Percentiles rank a stretch among this genome's conserved stretches.
Evolutionary conservation across 37 sponge, comb jelly and placozoan genomes (phyloP).

Genomic region (Axinella damicornis): DNA sequence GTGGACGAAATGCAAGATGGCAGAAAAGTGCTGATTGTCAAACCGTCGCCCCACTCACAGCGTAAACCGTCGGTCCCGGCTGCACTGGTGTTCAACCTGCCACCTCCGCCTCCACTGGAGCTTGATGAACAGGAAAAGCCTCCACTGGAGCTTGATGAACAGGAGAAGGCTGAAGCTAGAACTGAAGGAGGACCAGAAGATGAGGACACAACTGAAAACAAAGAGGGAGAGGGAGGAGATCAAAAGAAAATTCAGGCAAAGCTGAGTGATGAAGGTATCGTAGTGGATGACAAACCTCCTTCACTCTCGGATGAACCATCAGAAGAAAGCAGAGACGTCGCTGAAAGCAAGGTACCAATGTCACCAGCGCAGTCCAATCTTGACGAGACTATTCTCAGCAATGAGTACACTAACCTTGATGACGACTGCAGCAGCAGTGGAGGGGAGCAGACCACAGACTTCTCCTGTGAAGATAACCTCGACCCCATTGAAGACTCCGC

Average conservation of each 20-base stretch:
- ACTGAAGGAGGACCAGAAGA: too few relatives aligned
- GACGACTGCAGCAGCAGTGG: background rate
- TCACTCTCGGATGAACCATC: too few relatives aligned
- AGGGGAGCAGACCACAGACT: conserved; percentile 7
- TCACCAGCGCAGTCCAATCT: background rate
- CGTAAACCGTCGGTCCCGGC: background rate
- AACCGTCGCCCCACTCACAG: conserved; percentile 45
- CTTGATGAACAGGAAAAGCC: too few relatives aligned
- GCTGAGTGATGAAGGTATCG: too few relatives aligned
- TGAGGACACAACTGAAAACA: too few relatives aligned
- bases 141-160: too few relatives aligned
- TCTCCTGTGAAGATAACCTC: conserved; percentile 21
- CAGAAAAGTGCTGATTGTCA: conserved; percentile 51
- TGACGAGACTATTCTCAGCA: conserved; percentile 10
- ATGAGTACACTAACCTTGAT: conserved; percentile 35
- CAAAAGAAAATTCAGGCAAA: background rate
- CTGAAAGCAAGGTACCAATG: too few relatives aligned
- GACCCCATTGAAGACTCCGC: background rate
- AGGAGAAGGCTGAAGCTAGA: too few relatives aligned
- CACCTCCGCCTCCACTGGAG: conserved; percentile 64
- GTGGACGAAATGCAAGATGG: conserved; percentile 16
- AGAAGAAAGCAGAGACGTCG: background rate
- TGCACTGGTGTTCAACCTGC: conserved; percentile 53
- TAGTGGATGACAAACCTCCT: background rate
- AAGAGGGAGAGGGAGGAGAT: background rate